Conservation (phyloP, 2,797 vertebrate genomes). For the Danio tinwini region DNA sequence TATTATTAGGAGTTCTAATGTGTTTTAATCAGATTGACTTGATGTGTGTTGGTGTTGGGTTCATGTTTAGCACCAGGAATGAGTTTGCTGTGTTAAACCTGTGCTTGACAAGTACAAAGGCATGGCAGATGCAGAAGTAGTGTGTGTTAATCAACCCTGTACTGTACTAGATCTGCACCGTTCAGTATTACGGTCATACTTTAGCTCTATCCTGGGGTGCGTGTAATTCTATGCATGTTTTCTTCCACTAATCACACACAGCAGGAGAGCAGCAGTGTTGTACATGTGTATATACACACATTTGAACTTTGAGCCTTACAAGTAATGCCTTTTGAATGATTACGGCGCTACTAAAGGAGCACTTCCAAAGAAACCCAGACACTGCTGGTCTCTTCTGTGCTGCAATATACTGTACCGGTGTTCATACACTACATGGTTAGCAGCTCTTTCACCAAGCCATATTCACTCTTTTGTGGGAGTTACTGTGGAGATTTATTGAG, state of each 20-base stretch:
- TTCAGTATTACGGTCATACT: slow-evolving; percentile 54
- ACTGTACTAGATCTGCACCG: slow-evolving; percentile 25
- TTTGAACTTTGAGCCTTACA: slow-evolving; percentile 52
- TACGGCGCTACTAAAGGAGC: slow-evolving; percentile 12
- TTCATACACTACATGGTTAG: slow-evolving; percentile 44
- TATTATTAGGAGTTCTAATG: slow-evolving; percentile 5
- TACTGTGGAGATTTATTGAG: slow-evolving; percentile 52
- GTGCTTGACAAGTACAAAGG: slow-evolving; percentile 40
- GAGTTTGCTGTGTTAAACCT: slow-evolving; percentile 25
- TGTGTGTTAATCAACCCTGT: slow-evolving; percentile 45
- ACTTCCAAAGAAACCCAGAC: slow-evolving; percentile 54
- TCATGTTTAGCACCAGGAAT: slow-evolving; percentile 35
- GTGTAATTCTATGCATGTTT: slow-evolving; percentile 80
- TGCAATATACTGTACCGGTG: slow-evolving; percentile 34
- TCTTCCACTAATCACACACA: slow-evolving; percentile 71
- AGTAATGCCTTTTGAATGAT: slow-evolving; percentile 29
- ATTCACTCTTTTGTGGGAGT: slow-evolving; percentile 49
- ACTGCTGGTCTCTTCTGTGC: slow-evolving; percentile 73
- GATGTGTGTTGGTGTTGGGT: slow-evolving; percentile 27
- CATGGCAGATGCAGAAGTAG: slow-evolving; percentile 41
- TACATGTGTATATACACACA: slow-evolving; percentile 13
- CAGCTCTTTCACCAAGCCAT: slow-evolving; percentile 65
- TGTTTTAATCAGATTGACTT: slow-evolving; percentile 24
- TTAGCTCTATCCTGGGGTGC: slow-evolving; percentile 65
- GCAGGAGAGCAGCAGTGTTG: slow-evolving; percentile 73